A percentile compares a stretch with the other conserved stretches of the same genome.
phyloP scores from a whole-genome alignment of 2,113 vertebrate species.

The Gallinago paraguaiae region DNA sequence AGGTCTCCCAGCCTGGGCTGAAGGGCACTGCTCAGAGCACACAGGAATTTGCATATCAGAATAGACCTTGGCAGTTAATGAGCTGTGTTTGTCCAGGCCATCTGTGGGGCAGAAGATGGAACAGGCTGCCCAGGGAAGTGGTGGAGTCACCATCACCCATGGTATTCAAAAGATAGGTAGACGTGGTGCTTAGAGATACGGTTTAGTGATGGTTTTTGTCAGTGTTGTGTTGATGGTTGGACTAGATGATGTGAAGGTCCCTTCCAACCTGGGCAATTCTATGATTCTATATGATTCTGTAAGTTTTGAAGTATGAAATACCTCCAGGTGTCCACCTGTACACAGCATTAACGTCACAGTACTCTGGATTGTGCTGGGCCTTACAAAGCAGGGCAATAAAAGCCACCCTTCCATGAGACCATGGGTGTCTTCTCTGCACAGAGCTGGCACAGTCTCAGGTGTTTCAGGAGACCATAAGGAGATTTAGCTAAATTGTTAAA shows the following conservation, averaged over 20 bases:
- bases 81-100: neutral
- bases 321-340: neutral
- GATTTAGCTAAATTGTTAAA: neutral
- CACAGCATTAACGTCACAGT: neutral
- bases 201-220: too few relatives aligned
- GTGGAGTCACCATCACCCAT: too few relatives aligned
- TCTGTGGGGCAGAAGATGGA: neutral
- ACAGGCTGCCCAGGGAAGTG: too few relatives aligned
- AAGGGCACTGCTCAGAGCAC: neutral
- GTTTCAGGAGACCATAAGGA: neutral
- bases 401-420: neutral
- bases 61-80: neutral
- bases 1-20: neutral
- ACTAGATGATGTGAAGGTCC: too few relatives aligned
- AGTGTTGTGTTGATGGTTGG: too few relatives aligned
- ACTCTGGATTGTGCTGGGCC: neutral
- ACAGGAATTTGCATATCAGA: neutral
- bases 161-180: too few relatives aligned
- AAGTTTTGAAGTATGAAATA: neutral
- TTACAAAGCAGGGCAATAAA: neutral
- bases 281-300: too few relatives aligned
- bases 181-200: too few relatives aligned
- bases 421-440: neutral
- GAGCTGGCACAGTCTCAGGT: neutral
- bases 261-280: too few relatives aligned